Evolutionary conservation across 2,113 vertebrate species (phyloP), one percentile per base, ranked within the genome.

Genomic region (Leptobrachium ailaonicum): DNA sequence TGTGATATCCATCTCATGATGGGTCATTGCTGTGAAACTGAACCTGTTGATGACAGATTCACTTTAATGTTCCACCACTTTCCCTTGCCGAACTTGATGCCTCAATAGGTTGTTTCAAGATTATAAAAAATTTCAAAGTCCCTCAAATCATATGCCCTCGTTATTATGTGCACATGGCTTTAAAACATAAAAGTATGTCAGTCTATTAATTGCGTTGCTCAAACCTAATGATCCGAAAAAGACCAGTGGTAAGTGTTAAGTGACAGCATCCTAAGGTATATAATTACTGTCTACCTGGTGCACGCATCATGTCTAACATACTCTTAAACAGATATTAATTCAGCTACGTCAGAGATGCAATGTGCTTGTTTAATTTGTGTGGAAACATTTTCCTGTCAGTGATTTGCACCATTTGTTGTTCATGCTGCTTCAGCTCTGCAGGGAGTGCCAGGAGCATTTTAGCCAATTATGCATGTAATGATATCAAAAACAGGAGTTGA

Each of bases 401-500:
- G 47, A 66, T 73, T 66, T 73, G 41, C 60, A 67, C 41, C 70
- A 73, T 73, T 80, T 80, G 42, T 56, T 58, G 44, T 80, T 67
- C 77, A 73, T 9, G 50, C 47, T 73, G 77, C 41, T 80, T 40
- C 66, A 9, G 10, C 70, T 80, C 77, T 73, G 41, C 70, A 67
- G 77, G 71, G 50, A 58, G 14, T 53, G 2, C 47, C 50, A 67
- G 66, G 64, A 80, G 62, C 62, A 66, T 73, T 80, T 32, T 67
- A 73, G 71, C 77, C 77, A 80, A 72, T 80, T 80, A 80, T 80
- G 14, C 60, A 79, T 5, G 70, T 73, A 79, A 79, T 72, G 14
- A 73, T 73, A 79, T 79, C 40, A 79, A 79, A 79, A 79, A 79
- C 72, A 80, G 63, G 71, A 80, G 9, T 60, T 73, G 77, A 56